A percentile compares a stretch with the other conserved stretches of the same genome.
phyloP scores from a whole-genome alignment of 2,797 vertebrate species.

The Artibeus jamaicensis region DNA sequence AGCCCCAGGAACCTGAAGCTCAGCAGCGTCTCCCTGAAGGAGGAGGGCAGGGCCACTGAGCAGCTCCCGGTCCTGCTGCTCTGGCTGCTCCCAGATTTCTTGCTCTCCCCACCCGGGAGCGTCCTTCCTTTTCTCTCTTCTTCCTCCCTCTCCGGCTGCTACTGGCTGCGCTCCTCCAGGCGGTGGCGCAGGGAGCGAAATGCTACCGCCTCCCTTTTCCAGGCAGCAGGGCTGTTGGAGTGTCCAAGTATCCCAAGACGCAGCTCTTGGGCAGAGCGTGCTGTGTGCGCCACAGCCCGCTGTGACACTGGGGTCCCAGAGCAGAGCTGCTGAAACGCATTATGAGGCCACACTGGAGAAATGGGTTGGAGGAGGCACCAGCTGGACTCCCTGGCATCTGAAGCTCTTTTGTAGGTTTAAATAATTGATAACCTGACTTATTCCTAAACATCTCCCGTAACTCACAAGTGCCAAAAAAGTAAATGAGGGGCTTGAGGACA shows the following conservation, averaged over 20 bases:
- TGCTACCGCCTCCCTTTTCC: neutral
- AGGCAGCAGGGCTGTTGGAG: constrained; percentile 28
- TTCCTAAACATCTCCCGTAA: neutral
- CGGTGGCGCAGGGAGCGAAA: neutral
- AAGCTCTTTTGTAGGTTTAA: neutral
- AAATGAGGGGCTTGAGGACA: neutral
- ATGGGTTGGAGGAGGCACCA: neutral
- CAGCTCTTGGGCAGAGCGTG: neutral
- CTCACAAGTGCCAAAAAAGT: neutral
- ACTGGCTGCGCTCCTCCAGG: neutral
- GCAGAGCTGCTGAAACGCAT: neutral
- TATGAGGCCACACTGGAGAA: fast-evolving
- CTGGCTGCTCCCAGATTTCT: constrained; percentile 32
- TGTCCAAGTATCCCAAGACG: neutral
- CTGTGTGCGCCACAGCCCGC: too few species aligned
- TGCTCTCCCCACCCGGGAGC: neutral
- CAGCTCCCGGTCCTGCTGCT: constrained; percentile 45
- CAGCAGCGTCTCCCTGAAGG: neutral
- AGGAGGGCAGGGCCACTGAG: neutral
- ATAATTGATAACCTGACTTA: neutral
- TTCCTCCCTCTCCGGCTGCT: constrained; percentile 20
- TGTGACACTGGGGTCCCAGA: neutral
- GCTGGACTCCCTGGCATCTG: neutral
- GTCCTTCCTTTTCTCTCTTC: neutral
- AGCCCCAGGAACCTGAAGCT: neutral